These are phyloP conservation scores for Bombus terrestris DNA, from an alignment of 1,140 invertebrate genomes.

Conservation along the genomic window DNA sequence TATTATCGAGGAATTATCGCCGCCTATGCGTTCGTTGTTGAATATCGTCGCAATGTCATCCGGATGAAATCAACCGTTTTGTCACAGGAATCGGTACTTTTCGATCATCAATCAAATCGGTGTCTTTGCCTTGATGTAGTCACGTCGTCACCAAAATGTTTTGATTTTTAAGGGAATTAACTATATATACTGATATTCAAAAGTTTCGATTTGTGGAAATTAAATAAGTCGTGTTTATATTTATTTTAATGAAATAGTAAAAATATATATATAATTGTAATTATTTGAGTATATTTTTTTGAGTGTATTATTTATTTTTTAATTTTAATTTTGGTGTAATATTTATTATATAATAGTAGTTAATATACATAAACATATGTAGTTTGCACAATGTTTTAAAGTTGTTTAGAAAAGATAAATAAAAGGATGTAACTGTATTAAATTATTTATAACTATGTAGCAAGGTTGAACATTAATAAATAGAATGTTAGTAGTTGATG, in stretches of 20 bases:
- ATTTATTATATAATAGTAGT: not conserved
- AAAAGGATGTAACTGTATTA: not conserved
- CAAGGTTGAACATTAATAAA: not conserved
- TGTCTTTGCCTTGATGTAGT: not conserved
- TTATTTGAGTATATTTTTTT: not conserved
- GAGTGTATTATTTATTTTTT: not conserved
- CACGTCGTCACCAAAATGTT: not conserved
- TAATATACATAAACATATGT: not conserved
- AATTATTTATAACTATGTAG: not conserved
- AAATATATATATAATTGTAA: not conserved
- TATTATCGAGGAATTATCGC: constrained; percentile 46
- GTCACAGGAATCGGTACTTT: not conserved
- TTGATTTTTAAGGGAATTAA: no score
- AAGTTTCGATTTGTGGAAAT: no score
- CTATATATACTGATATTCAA: no score
- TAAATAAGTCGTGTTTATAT: not conserved
- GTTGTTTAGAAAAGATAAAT: not conserved
- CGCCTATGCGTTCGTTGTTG: constrained; percentile 6
- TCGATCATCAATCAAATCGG: not conserved
- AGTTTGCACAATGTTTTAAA: not conserved
- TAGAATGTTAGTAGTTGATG: not conserved
- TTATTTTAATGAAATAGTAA: not conserved
- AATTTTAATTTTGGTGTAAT: not conserved
- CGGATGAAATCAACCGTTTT: not conserved
- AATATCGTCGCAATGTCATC: not conserved